Percentiles rank a stretch among this genome's conserved stretches.
These are phyloP conservation scores for Lithophane semibrunnea DNA, from an alignment of 2,888 invertebrate species.

Conservation along the genomic window DNA sequence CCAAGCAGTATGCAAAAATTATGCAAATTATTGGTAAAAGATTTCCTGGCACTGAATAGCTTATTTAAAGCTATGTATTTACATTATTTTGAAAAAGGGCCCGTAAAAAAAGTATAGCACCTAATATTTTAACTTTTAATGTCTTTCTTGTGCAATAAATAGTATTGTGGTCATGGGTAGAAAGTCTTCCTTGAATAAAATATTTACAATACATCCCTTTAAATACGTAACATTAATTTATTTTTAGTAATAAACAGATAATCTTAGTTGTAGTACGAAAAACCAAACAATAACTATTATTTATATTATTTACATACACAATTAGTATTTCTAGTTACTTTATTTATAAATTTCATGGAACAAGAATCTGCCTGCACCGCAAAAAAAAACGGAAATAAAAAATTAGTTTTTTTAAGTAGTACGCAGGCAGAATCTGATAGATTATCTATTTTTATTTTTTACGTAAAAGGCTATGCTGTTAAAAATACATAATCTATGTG, in stretches of 20 bases:
- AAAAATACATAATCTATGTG: slow-evolving; percentile 59
- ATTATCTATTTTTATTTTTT: slow-evolving; percentile 32
- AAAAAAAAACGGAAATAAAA: no score
- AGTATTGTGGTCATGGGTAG: not conserved
- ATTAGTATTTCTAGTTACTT: slow-evolving; percentile 69
- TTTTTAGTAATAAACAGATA: slow-evolving; percentile 64
- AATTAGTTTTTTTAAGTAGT: no score
- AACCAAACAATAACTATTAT: slow-evolving; percentile 81
- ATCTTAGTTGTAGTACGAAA: slow-evolving; percentile 81
- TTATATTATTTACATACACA: slow-evolving; percentile 74
- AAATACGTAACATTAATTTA: slow-evolving; percentile 51
- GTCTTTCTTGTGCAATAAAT: slow-evolving; percentile 12
- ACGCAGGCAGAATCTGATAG: slow-evolving; percentile 6
- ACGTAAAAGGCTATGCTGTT: slow-evolving; percentile 75
- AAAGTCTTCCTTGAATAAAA: slow-evolving; percentile 19
- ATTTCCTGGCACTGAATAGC: not conserved
- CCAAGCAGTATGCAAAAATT: not conserved
- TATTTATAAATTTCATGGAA: slow-evolving; percentile 54
- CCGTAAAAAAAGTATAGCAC: not conserved
- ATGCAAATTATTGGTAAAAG: not conserved
- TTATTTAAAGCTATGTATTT: not conserved
- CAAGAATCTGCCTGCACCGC: not conserved
- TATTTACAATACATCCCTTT: not conserved
- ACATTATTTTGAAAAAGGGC: not conserved
- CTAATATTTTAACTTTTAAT: not conserved